phyloP scores from a whole-genome alignment of 2,797 vertebrate species.

The Notoglanidium macrostoma region DNA sequence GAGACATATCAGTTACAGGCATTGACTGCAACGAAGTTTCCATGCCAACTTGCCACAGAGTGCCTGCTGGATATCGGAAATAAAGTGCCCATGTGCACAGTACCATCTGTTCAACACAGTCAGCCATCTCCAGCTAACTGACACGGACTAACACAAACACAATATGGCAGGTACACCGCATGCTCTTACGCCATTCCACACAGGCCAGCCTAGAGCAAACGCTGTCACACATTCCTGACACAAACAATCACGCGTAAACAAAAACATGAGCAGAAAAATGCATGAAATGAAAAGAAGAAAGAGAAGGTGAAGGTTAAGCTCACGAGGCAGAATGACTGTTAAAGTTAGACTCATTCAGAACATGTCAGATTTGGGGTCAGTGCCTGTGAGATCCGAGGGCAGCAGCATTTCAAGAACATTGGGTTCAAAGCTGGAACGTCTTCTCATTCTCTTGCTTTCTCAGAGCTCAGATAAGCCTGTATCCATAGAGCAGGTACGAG shows the following conservation, averaged over 20 bases:
- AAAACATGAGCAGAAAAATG: background rate
- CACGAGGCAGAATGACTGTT: background rate
- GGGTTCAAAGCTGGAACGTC: background rate
- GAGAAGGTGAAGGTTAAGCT: background rate
- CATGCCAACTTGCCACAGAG: conserved; percentile 43
- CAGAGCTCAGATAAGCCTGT: conserved; percentile 62
- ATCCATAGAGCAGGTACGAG: conserved; percentile 44
- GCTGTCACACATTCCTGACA: background rate
- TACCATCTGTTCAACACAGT: conserved; percentile 43
- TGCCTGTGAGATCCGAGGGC: background rate
- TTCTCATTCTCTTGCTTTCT: background rate
- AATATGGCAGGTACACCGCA: conserved; percentile 31
- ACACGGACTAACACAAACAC: conserved; percentile 13
- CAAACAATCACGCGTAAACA: background rate
- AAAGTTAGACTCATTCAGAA: background rate
- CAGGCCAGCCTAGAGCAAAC: background rate
- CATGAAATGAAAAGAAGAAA: background rate
- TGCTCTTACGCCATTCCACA: background rate
- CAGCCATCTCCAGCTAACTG: conserved; percentile 17
- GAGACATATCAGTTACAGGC: conserved; percentile 37
- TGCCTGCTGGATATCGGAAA: conserved; percentile 43
- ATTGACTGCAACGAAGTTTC: conserved; percentile 35
- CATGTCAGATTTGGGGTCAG: background rate
- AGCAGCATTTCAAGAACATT: background rate
- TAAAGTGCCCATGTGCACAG: conserved; percentile 46